Percentiles rank a stretch among this genome's conserved stretches.
Evolutionary conservation across 64 coral and sea anemone genomes (phyloP).

Genomic region (Pachyseris speciosa): DNA sequence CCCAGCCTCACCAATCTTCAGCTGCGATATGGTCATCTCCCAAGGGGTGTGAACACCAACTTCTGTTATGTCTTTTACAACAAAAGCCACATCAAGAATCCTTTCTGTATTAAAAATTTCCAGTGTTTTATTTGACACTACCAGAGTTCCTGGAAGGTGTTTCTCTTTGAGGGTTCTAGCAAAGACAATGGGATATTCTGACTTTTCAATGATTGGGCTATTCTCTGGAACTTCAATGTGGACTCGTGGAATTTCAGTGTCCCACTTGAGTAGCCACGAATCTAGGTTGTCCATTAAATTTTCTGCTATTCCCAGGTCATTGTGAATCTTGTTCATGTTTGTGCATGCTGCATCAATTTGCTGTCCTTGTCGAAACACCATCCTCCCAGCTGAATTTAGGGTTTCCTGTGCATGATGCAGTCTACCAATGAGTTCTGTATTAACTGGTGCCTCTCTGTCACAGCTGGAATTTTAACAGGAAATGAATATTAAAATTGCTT

Average conservation of each 20-base stretch:
- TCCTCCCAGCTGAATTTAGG: slow-evolving; percentile 65
- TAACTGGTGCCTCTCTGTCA: neutral
- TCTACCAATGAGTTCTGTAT: slow-evolving; percentile 45
- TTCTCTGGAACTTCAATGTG: slow-evolving; percentile 71
- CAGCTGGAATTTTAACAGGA: slow-evolving; percentile 4
- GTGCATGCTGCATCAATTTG: slow-evolving; percentile 83
- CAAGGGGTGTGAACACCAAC: slow-evolving; percentile 86
- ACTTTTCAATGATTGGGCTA: slow-evolving; percentile 53
- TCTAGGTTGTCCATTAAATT: slow-evolving; percentile 92
- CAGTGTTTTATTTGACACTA: slow-evolving; percentile 58
- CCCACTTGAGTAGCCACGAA: slow-evolving; percentile 92
- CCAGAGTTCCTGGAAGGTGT: slow-evolving; percentile 70
- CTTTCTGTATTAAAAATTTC: slow-evolving; percentile 64
- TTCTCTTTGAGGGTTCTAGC: slow-evolving; percentile 64
- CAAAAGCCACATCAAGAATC: slow-evolving; percentile 48
- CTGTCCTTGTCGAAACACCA: slow-evolving; percentile 84
- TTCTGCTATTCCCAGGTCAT: slow-evolving; percentile 90
- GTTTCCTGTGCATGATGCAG: slow-evolving; percentile 83
- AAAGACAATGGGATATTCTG: slow-evolving; percentile 83
- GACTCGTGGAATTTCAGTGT: slow-evolving; percentile 53
- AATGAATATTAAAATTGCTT: neutral
- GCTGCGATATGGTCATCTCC: slow-evolving; percentile 76
- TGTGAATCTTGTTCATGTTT: slow-evolving; percentile 97
- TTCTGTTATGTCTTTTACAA: slow-evolving; percentile 75
- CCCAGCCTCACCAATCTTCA: slow-evolving; percentile 74